Percentiles rank a stretch among this genome's conserved stretches.
These are phyloP conservation scores for Cinclus mexicanus DNA, from an alignment of 2,113 vertebrate genomes.

Conservation along the genomic window DNA sequence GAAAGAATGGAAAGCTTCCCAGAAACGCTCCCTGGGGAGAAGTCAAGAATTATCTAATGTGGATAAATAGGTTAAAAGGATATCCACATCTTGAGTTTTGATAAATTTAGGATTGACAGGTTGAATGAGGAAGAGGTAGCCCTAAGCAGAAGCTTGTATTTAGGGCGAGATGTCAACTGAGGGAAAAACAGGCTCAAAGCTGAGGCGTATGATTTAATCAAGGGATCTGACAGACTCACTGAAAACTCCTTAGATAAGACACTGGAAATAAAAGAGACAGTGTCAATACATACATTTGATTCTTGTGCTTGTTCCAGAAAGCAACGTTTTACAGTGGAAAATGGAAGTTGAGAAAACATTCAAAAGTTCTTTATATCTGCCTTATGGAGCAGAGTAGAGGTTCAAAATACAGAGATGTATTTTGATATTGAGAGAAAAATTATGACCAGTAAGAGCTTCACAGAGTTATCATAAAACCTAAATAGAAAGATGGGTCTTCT, in stretches of 20 bases:
- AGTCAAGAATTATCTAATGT: constrained; percentile 62
- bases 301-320: background rate
- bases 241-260: constrained; percentile 63
- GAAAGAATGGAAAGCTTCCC: constrained; percentile 50
- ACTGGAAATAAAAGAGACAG: constrained; percentile 60
- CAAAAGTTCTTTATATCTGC: background rate
- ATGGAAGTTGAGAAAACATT: background rate
- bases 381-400: background rate
- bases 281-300: constrained; percentile 55
- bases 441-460: background rate
- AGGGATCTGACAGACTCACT: constrained; percentile 63
- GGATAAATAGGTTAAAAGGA: constrained; percentile 61
- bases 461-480: background rate
- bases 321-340: background rate
- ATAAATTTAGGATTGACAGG: constrained; percentile 63
- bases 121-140: constrained; percentile 64
- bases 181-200: constrained; percentile 35
- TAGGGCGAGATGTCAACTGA: constrained; percentile 74
- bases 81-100: constrained; percentile 51
- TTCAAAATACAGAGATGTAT: background rate
- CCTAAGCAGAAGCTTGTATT: constrained; percentile 73
- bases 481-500: background rate
- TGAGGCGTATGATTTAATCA: constrained; percentile 71
- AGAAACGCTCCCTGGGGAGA: constrained; percentile 39
- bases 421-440: background rate